Evolutionary conservation across 2,113 vertebrate genomes (phyloP), one percentile per base, ranked within the genome.

Genomic region (Grammomys dolichurus): DNA sequence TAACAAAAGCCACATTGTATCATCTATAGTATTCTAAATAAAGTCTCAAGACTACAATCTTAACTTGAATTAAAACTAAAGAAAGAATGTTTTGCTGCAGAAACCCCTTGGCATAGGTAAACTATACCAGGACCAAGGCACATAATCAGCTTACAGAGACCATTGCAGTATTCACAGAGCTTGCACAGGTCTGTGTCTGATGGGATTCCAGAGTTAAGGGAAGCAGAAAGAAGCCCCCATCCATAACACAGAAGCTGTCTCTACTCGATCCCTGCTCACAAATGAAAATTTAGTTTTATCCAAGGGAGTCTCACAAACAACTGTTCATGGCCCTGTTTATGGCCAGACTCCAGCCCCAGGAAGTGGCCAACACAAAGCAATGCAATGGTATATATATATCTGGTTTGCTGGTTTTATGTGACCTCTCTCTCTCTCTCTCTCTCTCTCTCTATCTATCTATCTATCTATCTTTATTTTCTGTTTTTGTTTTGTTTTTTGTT

Each of bases 11-110:
- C 63, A 46, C 72, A 24, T n/a, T n/a, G 1, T 75, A 12, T 36
- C 56, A 7, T 91, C 80, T 36, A 58, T 67, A 8, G 6, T 10
- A 43, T 94, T 93, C 43, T 40, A 75, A 87, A 22, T 24, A 46
- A 33, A 93, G n/a, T 56, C 51, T 43, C 24, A 54, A 92, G n/a
- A 73, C 20, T 76, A 51, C 46, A 5, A 77, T 17, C 6, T 51
- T n/a, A 93, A 63, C n/a, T 65, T 90, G 60, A 95, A 76, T 75
- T 87, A 72, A 95, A 92, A 93, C 40, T 40, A 85, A 92, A 84
- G 73, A 51, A 19, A 75, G 54, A 11, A 28, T 40, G 31, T 60
- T 11, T 26, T 72, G 46, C 28, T 22, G 10, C 75, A 60, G n/a
- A 75, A 93, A 40, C 4, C 14, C 31, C 8, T 58, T 40, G 4